These are phyloP conservation scores for Ginglymostoma cirratum DNA, from an alignment of 2,113 vertebrate genomes.

Conservation along the genomic window DNA sequence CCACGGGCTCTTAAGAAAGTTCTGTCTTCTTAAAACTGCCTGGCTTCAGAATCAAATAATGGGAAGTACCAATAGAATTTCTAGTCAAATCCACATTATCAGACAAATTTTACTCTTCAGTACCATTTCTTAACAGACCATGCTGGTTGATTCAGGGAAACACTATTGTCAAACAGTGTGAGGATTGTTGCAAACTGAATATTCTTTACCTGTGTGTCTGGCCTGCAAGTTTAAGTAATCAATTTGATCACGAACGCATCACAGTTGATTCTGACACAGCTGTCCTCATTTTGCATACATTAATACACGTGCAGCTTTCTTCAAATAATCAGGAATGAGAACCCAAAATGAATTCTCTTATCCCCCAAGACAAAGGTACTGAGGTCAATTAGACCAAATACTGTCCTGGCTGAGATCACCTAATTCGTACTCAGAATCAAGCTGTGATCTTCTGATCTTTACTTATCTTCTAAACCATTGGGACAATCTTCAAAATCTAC, in stretches of 20 bases:
- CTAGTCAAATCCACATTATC: neutral
- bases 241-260: neutral
- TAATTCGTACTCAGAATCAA: neutral
- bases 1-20: neutral
- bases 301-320: neutral
- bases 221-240: neutral
- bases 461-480: neutral
- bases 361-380: neutral
- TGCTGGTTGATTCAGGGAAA: neutral
- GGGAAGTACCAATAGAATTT: neutral
- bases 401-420: neutral
- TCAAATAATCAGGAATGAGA: neutral
- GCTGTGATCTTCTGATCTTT: neutral
- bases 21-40: neutral
- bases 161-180: neutral
- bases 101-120: neutral
- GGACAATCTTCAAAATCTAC: neutral
- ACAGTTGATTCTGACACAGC: neutral
- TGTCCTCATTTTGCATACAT: neutral
- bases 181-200: neutral
- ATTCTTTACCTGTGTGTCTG: neutral
- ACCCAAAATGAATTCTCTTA: neutral
- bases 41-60: neutral
- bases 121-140: neutral
- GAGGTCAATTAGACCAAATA: neutral